Evolutionary conservation across 2,797 vertebrate species (phyloP).

Genomic region (Rallus crepitans): DNA sequence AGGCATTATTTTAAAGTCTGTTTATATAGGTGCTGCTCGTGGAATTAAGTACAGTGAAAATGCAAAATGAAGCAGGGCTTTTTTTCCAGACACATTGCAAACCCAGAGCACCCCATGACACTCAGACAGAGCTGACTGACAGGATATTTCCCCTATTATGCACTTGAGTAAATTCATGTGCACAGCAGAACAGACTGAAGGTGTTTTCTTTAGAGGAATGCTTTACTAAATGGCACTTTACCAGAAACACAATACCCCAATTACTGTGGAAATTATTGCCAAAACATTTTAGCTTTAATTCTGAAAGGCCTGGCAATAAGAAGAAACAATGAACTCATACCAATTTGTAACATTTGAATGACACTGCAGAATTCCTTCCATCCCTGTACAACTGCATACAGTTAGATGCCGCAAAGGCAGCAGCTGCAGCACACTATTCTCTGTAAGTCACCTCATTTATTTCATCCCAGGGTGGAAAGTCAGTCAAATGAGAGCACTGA

Average conservation of each 20-base stretch:
- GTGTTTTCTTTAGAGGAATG: not conserved
- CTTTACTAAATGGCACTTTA: constrained; percentile 1
- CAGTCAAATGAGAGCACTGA: constrained; percentile 37
- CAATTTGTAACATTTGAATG: not conserved
- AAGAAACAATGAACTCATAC: constrained; percentile 5
- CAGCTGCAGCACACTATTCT: not conserved
- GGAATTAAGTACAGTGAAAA: not conserved
- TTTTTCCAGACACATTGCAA: not conserved
- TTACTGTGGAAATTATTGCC: constrained; percentile 21
- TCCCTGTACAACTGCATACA: not conserved
- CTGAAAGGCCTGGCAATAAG: constrained; percentile 12
- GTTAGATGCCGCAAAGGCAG: not conserved
- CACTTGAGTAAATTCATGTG: constrained; percentile 33
- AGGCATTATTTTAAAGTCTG: not conserved
- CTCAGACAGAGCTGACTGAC: not conserved
- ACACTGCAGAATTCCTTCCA: not conserved
- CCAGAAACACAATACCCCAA: constrained; percentile 38
- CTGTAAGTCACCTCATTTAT: constrained; percentile 5
- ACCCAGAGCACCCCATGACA: not conserved
- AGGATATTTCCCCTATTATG: not conserved
- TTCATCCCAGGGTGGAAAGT: constrained; percentile 14
- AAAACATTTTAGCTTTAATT: not conserved
- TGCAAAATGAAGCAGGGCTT: not conserved
- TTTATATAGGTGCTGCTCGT: not conserved
- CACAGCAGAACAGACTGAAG: not conserved